phyloP scores from a whole-genome alignment of 2,888 invertebrate genomes.

The Tetragnatha montana region DNA sequence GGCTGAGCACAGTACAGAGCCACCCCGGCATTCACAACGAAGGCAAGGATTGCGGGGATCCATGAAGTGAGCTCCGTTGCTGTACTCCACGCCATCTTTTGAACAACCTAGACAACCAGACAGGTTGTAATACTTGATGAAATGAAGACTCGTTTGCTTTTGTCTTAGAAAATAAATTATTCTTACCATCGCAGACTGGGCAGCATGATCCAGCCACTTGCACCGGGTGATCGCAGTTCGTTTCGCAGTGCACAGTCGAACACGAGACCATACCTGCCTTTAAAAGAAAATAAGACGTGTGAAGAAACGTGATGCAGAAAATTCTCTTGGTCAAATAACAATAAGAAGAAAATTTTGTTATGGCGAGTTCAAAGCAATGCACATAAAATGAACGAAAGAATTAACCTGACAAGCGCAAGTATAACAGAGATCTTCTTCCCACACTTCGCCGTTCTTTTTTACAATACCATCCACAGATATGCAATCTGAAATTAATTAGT shows the following conservation, averaged over 20 bases:
- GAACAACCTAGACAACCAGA: conserved; percentile 42
- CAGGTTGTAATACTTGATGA: background rate
- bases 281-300: conserved; percentile 29
- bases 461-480: conserved; percentile 42
- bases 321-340: too few species aligned
- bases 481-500: conserved; percentile 39
- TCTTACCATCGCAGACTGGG: conserved; percentile 64
- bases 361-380: background rate
- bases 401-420: conserved; percentile 65
- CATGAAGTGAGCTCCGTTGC: conserved; percentile 53
- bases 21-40: conserved; percentile 51
- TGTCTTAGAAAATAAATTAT: background rate
- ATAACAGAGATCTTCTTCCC: conserved; percentile 60
- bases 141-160: too few species aligned
- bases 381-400: conserved; percentile 8
- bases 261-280: conserved; percentile 64
- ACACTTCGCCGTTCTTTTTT: conserved; percentile 53
- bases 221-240: conserved; percentile 60
- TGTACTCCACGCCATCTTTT: conserved; percentile 36
- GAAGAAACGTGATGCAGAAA: background rate
- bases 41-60: conserved; percentile 66
- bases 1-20: conserved; percentile 51
- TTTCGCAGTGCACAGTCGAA: conserved; percentile 47
- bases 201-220: conserved; percentile 41
- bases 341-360: background rate